Evolutionary conservation across 2,797 vertebrate species (phyloP), one percentile per base, ranked within the genome.

Genomic region (Enteromius paludinosus): DNA sequence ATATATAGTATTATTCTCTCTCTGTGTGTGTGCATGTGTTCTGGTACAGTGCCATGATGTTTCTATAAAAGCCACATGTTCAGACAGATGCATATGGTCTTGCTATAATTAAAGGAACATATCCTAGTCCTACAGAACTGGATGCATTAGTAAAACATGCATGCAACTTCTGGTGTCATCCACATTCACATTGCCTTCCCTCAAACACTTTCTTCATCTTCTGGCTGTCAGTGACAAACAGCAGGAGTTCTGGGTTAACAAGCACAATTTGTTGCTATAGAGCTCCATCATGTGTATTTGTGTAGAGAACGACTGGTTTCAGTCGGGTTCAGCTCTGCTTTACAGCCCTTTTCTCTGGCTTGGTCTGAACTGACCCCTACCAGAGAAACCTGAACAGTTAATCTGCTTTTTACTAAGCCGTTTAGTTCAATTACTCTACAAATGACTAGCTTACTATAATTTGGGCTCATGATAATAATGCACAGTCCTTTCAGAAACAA

Each of bases 41-140:
- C 47, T 52, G 18, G 49, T 52, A 52, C 49, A 52, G 73, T 61
- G 14, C 5, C 25, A 14, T 9, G 25, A 56, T 33, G 25, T 23
- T 76, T 59, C 33, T 77, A 69, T 70, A 45, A 56, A 52, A 76
- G 18, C 61, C 56, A 43, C 20, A 9, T 30, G 54, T 43, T 28
- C 12, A 33, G 54, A 79, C 20, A 47, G 65, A 69, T 18, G 69
- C 43, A 41, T 56, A 10, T 15, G 35, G n/a, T 43, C 73, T 73
- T 28, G 49, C 77, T 86, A 64, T 15, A 54, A 41, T 76, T 66
- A 54, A 38, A 54, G 47, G 41, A 68, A 62, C 72, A 38, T 33
- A 65, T 25, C 71, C 10, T 49, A 74, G 69, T 56, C 23, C 5
- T 81, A 38, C 30, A 23, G 20, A 56, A 28, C 15, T 62, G 38